phyloP scores from a whole-genome alignment of 2,113 vertebrate species.

The Pelusios castaneus region DNA sequence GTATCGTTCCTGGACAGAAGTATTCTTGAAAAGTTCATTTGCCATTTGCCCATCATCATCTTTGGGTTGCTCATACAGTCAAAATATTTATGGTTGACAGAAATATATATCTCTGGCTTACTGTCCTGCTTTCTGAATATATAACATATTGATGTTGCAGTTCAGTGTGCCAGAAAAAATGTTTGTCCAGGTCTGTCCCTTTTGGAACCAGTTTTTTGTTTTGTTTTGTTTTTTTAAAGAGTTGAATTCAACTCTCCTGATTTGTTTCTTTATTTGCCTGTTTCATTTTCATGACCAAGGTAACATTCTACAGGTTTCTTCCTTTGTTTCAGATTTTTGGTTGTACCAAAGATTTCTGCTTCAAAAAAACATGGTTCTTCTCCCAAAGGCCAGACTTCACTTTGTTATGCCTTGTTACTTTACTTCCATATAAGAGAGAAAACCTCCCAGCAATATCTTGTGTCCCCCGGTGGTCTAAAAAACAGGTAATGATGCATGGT shows the following conservation, averaged over 20 bases:
- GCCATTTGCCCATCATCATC: constrained; percentile 54
- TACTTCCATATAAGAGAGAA: constrained; percentile 39
- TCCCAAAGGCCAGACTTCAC: constrained; percentile 34
- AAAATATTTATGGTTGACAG: constrained; percentile 17
- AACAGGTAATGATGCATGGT: constrained; percentile 60
- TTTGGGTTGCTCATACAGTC: constrained; percentile 33
- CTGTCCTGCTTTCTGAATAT: constrained; percentile 20
- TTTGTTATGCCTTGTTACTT: constrained; percentile 43
- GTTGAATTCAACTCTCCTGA: background rate
- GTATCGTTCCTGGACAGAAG: background rate
- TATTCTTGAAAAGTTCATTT: constrained; percentile 32
- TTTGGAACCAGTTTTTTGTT: background rate
- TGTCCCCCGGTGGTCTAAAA: constrained; percentile 41
- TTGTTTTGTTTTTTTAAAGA: constrained; percentile 24
- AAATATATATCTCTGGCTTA: constrained; percentile 31
- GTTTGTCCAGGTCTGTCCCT: constrained; percentile 33
- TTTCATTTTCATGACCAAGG: constrained; percentile 38
- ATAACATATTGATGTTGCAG: constrained; percentile 27
- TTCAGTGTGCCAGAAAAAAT: constrained; percentile 12
- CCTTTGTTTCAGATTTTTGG: constrained; percentile 49
- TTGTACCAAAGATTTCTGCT: constrained; percentile 37
- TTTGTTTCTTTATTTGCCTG: background rate
- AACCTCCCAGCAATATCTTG: constrained; percentile 27
- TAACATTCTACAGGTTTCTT: constrained; percentile 21
- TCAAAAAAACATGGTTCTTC: constrained; percentile 34